These are phyloP conservation scores for Drosophila varians DNA, from an alignment of 1,140 invertebrate species.

Conservation along the genomic window DNA sequence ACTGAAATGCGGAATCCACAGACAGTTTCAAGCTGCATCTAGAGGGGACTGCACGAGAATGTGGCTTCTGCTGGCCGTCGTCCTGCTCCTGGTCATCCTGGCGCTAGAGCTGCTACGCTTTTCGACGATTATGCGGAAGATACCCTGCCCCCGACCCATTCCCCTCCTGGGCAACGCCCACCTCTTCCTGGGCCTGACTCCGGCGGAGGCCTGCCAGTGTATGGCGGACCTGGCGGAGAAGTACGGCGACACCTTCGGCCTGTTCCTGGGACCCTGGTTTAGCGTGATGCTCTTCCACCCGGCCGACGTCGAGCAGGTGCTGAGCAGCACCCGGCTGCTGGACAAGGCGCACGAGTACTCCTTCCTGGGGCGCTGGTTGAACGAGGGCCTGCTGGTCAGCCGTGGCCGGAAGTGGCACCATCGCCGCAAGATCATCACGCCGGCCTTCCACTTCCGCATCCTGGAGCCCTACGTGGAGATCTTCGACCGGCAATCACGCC, in stretches of 20 bases:
- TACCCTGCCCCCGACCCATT: constrained; percentile 40
- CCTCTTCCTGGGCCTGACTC: constrained; percentile 50
- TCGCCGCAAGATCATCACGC: constrained; percentile 91
- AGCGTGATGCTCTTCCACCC: constrained; percentile 64
- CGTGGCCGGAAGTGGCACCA: constrained; percentile 89
- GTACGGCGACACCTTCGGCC: constrained; percentile 51
- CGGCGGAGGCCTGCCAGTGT: constrained; percentile 29
- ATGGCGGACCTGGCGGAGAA: constrained; percentile 39
- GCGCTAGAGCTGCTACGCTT: constrained; percentile 20
- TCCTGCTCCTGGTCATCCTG: constrained; percentile 16
- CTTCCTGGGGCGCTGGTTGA: constrained; percentile 89
- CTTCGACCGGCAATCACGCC: constrained; percentile 88
- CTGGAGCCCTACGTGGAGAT: constrained; percentile 89
- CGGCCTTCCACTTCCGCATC: constrained; percentile 94
- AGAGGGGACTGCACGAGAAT: background rate
- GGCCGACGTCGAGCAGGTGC: constrained; percentile 56
- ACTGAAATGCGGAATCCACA: background rate
- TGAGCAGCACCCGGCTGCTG: constrained; percentile 52
- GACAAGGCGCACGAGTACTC: constrained; percentile 85
- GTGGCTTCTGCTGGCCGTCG: constrained; percentile 22
- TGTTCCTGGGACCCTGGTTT: constrained; percentile 62
- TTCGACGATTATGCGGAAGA: constrained; percentile 9
- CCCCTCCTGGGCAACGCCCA: constrained; percentile 63
- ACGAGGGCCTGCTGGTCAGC: constrained; percentile 88
- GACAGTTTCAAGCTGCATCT: background rate